A percentile compares a stretch with the other conserved stretches of the same genome.
These are phyloP conservation scores for Dolichallabes microphthalmus DNA, from an alignment of 2,113 vertebrate genomes.

Conservation along the genomic window DNA sequence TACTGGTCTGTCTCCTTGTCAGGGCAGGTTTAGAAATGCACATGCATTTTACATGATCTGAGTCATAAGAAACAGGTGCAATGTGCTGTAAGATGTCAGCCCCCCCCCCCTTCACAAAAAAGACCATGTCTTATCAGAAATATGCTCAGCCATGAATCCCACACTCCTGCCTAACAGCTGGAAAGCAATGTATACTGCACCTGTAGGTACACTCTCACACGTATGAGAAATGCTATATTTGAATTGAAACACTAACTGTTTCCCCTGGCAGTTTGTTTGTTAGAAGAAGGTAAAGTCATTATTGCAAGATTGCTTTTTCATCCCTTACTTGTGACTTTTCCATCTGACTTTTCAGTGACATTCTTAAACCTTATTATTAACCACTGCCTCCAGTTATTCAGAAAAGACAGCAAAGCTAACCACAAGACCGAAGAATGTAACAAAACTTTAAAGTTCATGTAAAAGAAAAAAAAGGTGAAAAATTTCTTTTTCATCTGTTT, in stretches of 20 bases:
- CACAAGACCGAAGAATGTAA: not conserved
- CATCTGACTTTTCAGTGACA: not conserved
- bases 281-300: not conserved
- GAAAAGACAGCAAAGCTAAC: not conserved
- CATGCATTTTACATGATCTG: not conserved
- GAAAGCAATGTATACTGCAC: constrained; percentile 51
- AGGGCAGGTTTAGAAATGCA: constrained; percentile 13
- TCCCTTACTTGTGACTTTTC: not conserved
- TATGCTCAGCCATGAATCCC: constrained; percentile 25
- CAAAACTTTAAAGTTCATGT: not conserved
- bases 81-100: not conserved
- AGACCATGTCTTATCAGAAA: constrained; percentile 16
- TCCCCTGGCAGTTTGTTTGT: constrained; percentile 19
- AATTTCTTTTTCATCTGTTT: not conserved
- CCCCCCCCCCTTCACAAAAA: not conserved
- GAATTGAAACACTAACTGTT: constrained; percentile 33
- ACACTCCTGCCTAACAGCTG: constrained; percentile 47
- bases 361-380: not conserved
- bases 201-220: constrained; percentile 56
- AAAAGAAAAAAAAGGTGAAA: not conserved
- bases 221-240: constrained; percentile 50
- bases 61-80: constrained; percentile 12
- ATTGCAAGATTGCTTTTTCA: not conserved
- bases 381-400: not conserved
- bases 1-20: not conserved